Conservation (phyloP, 92 coral and sea anemone genomes). For the Plumapathes pennacea region DNA sequence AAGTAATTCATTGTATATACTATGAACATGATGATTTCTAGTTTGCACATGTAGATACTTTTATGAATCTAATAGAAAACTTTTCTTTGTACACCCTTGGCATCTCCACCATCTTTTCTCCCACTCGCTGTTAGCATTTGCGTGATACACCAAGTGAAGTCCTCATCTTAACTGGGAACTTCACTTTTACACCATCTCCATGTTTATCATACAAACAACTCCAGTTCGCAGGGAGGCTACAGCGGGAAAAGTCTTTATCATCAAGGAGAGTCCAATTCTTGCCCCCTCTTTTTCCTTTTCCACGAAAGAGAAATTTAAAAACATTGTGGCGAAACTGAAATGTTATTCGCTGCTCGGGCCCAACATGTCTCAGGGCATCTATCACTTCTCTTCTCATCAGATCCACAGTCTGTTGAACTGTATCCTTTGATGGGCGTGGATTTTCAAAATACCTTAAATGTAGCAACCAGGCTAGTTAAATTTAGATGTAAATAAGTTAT, state of each 20-base stretch:
- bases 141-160: slow-evolving; percentile 23
- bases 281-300: too few relatives aligned
- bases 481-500: too few relatives aligned
- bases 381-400: too few relatives aligned
- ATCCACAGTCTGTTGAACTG: too few relatives aligned
- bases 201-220: slow-evolving; percentile 16
- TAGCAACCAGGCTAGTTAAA: too few relatives aligned
- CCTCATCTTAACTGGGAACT: slow-evolving; percentile 34
- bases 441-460: too few relatives aligned
- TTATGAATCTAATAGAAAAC: slow-evolving; percentile 26
- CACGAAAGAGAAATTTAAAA: slow-evolving; percentile 39
- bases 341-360: slow-evolving; percentile 29
- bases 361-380: slow-evolving; percentile 30
- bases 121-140: slow-evolving; percentile 20
- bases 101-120: slow-evolving; percentile 11
- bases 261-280: slow-evolving; percentile 25
- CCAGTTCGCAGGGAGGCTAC: slow-evolving; percentile 37
- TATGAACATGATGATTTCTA: too few relatives aligned
- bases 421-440: too few relatives aligned
- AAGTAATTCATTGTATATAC: too few relatives aligned
- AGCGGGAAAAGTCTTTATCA: slow-evolving; percentile 18
- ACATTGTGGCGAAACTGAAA: slow-evolving; percentile 57
- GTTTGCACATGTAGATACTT: slow-evolving; percentile 15
- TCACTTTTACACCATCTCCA: slow-evolving; percentile 30
- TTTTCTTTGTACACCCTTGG: slow-evolving; percentile 36